Conservation (phyloP, 2,888 invertebrate species). For the Stenodera caucasica region DNA sequence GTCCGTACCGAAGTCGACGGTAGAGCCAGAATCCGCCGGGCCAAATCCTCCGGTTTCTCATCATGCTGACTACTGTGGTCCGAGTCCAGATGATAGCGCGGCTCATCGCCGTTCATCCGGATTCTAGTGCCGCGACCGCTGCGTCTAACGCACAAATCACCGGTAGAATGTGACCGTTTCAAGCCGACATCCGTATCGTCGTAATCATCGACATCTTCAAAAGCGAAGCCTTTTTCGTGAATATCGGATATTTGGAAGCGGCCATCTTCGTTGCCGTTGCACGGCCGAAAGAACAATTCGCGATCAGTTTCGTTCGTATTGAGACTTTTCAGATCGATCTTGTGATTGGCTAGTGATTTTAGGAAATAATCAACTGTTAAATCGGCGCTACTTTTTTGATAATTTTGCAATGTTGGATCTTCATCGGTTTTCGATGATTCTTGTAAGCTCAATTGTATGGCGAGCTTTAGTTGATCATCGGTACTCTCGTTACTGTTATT, state of each 20-base stretch:
- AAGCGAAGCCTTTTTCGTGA: constrained; percentile 57
- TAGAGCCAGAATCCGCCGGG: constrained; percentile 51
- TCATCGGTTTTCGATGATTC: constrained; percentile 48
- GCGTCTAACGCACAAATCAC: constrained; percentile 55
- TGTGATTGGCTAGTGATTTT: constrained; percentile 57
- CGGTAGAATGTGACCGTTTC: constrained; percentile 58
- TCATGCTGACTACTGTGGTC: constrained; percentile 60
- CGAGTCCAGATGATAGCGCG: constrained; percentile 58
- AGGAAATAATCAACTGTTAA: constrained; percentile 60
- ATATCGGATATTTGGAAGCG: constrained; percentile 60
- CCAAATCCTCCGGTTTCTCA: constrained; percentile 58
- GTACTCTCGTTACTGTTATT: constrained; percentile 51
- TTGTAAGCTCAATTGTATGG: constrained; percentile 60
- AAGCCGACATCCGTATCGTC: constrained; percentile 52
- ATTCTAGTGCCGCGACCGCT: constrained; percentile 48
- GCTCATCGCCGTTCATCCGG: constrained; percentile 51
- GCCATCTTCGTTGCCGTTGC: constrained; percentile 58
- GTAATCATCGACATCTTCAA: constrained; percentile 52
- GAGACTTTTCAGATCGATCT: constrained; percentile 54
- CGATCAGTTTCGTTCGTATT: constrained; percentile 49
- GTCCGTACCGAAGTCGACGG: constrained; percentile 51
- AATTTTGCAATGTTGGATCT: constrained; percentile 26
- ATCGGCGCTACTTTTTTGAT: constrained; percentile 56
- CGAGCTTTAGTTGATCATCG: constrained; percentile 58
- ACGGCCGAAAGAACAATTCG: constrained; percentile 52